Conservation (phyloP, 2,888 invertebrate species). For the Timema cristinae region DNA sequence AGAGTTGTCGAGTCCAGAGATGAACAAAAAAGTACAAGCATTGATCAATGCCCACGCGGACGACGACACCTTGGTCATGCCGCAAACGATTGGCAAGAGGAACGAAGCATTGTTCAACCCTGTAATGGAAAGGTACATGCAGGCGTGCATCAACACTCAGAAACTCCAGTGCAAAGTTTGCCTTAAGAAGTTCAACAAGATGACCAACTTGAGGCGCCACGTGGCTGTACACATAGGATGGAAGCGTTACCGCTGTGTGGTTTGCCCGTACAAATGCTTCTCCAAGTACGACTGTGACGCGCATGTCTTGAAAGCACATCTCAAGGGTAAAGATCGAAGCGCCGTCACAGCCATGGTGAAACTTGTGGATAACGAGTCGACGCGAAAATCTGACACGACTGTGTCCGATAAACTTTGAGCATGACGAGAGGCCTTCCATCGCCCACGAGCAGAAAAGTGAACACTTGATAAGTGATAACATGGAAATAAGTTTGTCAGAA, state of each 20-base stretch:
- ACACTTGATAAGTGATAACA: no score
- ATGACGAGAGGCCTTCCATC: no score
- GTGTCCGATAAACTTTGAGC: no score
- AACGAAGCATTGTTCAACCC: slow-evolving; percentile 44
- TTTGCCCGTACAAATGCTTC: slow-evolving; percentile 67
- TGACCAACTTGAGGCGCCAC: slow-evolving; percentile 56
- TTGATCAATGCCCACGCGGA: no score
- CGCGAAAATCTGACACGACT: no score
- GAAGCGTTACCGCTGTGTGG: slow-evolving; percentile 70
- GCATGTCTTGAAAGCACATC: slow-evolving; percentile 60
- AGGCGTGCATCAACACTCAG: slow-evolving; percentile 46
- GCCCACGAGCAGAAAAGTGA: no score
- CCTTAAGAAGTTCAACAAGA: slow-evolving; percentile 47
- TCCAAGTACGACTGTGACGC: slow-evolving; percentile 60
- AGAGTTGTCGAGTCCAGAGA: no score
- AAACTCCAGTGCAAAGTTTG: slow-evolving; percentile 54
- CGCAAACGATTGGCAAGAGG: slow-evolving; percentile 30
- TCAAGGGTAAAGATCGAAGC: slow-evolving; percentile 2
- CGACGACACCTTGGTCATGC: no score
- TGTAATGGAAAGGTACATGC: slow-evolving; percentile 33
- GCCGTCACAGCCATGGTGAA: neutral
- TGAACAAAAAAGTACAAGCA: no score
- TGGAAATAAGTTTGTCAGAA: no score
- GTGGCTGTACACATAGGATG: slow-evolving; percentile 65
- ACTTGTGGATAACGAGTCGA: no score